Conservation (phyloP, 2,888 invertebrate species). For the Lacanobia oleracea region DNA sequence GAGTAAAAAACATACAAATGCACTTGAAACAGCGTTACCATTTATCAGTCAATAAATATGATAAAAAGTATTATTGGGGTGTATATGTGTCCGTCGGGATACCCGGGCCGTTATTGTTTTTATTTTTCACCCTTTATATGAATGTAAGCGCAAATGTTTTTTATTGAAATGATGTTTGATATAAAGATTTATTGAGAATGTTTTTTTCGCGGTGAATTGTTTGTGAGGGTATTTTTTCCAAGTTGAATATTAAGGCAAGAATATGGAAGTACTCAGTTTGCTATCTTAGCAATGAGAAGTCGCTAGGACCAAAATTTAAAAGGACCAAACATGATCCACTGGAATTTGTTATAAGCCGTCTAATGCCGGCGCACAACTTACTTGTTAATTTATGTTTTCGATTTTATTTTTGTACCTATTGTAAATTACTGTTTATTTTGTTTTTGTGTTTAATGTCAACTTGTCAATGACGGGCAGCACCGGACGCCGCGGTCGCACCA, state of each 20-base stretch:
- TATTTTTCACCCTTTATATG: conserved; percentile 85
- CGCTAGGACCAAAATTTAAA: not conserved
- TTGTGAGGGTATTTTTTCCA: conserved; percentile 29
- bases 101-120: conserved; percentile 85
- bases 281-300: not conserved
- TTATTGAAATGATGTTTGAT: conserved; percentile 85
- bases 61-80: conserved; percentile 90
- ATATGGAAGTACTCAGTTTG: not conserved
- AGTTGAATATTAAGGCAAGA: not conserved
- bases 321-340: too few species aligned
- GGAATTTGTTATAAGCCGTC: too few species aligned
- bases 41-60: conserved; percentile 90
- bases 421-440: too few species aligned
- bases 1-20: conserved; percentile 84
- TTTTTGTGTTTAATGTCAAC: too few species aligned
- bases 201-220: conserved; percentile 52
- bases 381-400: too few species aligned
- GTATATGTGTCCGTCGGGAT: conserved; percentile 86
- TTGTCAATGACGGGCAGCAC: too few species aligned
- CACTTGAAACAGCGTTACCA: conserved; percentile 84
- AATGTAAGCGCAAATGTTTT: conserved; percentile 81
- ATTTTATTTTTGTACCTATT: too few species aligned
- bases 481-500: too few species aligned
- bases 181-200: conserved; percentile 83
- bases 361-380: too few species aligned